Conservation (phyloP, 2,888 invertebrate genomes). For the Scrobipalpa costella region DNA sequence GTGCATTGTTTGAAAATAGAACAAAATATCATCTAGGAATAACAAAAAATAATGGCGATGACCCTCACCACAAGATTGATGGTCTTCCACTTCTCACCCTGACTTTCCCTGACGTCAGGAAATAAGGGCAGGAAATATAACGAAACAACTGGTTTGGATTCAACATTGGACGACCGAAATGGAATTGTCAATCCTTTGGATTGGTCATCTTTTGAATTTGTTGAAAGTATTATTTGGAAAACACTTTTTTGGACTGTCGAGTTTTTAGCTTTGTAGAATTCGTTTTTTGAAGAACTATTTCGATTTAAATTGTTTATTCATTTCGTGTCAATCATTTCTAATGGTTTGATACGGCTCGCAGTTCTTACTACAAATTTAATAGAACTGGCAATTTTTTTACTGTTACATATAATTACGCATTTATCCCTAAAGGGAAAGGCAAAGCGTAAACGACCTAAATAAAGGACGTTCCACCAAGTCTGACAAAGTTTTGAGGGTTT, state of each 20-base stretch:
- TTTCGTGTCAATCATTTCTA: neutral
- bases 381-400: too few species aligned
- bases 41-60: neutral
- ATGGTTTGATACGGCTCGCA: too few species aligned
- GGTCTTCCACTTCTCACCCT: neutral
- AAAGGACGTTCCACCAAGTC: too few species aligned
- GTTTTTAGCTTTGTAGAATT: neutral
- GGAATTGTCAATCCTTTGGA: constrained; percentile 10
- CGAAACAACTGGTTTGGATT: neutral
- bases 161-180: neutral
- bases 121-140: neutral
- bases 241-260: neutral
- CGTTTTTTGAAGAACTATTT: neutral
- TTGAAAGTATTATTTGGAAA: neutral
- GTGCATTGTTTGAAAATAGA: neutral
- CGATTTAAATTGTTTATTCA: neutral
- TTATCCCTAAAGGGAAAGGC: too few species aligned
- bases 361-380: too few species aligned
- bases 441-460: too few species aligned
- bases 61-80: neutral
- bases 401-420: too few species aligned
- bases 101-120: neutral
- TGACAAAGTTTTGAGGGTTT: too few species aligned
- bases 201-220: constrained; percentile 6
- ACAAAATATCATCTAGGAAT: too few species aligned